Conservation (phyloP, 1,140 invertebrate species). For the Plectrocnemia conspersa region DNA sequence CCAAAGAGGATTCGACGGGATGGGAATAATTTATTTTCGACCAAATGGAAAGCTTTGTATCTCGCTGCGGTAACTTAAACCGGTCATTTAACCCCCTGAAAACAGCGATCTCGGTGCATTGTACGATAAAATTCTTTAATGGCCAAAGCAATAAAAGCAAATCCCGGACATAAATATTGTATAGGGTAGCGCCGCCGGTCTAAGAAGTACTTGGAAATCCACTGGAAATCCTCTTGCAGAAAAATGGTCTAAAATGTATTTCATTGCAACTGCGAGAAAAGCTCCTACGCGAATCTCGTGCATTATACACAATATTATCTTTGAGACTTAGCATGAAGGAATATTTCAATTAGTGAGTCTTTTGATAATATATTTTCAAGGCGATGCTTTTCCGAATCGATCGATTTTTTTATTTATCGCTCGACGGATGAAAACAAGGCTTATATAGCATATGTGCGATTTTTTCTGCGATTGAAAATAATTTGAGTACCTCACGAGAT, state of each 20-base stretch:
- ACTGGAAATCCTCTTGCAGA: constrained; percentile 22
- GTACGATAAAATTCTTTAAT: constrained; percentile 30
- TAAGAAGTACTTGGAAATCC: constrained; percentile 6
- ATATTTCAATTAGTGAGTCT: no score
- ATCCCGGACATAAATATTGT: constrained; percentile 32
- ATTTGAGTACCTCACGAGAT: no score
- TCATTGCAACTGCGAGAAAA: neutral
- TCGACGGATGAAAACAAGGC: constrained; percentile 22
- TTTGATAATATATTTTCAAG: no score
- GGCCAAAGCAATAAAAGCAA: constrained; percentile 27
- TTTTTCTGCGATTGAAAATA: no score
- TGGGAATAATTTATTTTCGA: neutral
- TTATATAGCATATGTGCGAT: no score
- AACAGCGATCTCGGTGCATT: neutral
- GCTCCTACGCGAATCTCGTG: no score
- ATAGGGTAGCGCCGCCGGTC: constrained; percentile 17
- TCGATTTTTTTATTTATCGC: constrained; percentile 36
- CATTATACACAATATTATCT: no score
- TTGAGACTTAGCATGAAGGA: no score
- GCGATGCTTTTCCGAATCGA: constrained; percentile 25
- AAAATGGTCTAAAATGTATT: neutral
- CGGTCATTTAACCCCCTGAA: neutral
- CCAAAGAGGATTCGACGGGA: neutral
- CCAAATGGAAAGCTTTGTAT: neutral
- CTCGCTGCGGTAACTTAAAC: neutral